Evolutionary conservation across 53 echinoderm and acorn worm species (phyloP), one percentile per base, ranked within the genome.

Genomic region (Echinometra lucunter): DNA sequence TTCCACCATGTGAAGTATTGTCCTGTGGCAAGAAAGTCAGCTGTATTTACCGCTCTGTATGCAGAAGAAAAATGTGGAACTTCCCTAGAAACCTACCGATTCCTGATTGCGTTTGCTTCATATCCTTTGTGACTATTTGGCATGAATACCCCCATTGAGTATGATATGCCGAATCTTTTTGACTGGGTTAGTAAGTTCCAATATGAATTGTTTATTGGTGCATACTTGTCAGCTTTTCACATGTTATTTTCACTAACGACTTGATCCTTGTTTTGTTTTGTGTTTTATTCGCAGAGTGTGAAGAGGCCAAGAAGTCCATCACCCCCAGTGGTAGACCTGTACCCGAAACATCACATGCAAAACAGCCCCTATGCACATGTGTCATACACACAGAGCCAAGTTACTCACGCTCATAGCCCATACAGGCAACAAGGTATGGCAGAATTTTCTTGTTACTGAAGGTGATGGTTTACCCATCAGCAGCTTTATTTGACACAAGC

Each of bases 241-340:
- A 9, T 47, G 4, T 47, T 9, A 11, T 63, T 63, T 63, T 63
- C 21, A 15, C 23, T 69, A 34, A 69, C 32, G n/a, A n/a, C 11
- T 69, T 32, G 30, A 69, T 34, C 32, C 9, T 34, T 32, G 53
- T 88, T 85, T 27, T 42, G 7, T 81, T 42, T 53, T 11, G n/a
- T n/a, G n/a, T 35, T 45, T 60, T 45, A n/a, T 66, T 45, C 23
- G 17, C 85, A 98, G 98, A 96, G 96, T 70, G 97, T 97, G 27
- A 98, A 98, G 94, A 92, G 98, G 74, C 80, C 96, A 18, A 94
- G 98, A 55, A 98, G 98, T 89, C 98, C 97, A n/a, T 98, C 98
- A n/a, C 98, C 98, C 0, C 98, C 98, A 17, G 95, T 98, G 60
- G 98, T 98, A 25, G 96, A 98, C 45, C 97, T 98, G 32, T 98